These are phyloP conservation scores for Macheiramphus alcinus DNA, from an alignment of 2,113 vertebrate species.

Conservation along the genomic window DNA sequence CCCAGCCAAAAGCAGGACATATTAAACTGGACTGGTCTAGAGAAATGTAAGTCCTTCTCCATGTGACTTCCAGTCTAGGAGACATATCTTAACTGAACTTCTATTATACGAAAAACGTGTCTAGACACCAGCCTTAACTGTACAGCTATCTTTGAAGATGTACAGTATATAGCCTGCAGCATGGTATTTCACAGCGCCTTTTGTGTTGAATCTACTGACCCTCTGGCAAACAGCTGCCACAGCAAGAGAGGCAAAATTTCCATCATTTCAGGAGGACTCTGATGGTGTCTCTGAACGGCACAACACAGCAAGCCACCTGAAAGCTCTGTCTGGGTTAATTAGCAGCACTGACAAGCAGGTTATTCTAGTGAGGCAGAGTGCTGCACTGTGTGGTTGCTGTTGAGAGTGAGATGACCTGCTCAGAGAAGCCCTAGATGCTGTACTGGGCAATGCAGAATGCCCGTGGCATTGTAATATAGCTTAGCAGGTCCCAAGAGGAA, in stretches of 20 bases:
- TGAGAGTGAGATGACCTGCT: background rate
- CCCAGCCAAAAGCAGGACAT: too few relatives aligned
- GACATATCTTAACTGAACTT: background rate
- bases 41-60: background rate
- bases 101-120: constrained; percentile 1
- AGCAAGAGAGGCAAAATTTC: background rate
- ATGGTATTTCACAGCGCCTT: background rate
- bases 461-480: background rate
- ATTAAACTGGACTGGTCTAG: background rate
- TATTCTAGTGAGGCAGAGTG: background rate
- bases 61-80: background rate
- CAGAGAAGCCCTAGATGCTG: background rate
- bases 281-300: background rate
- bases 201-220: background rate
- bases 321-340: constrained; percentile 1
- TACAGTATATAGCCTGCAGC: constrained; percentile 7
- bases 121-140: background rate
- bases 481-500: background rate
- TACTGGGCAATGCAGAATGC: background rate
- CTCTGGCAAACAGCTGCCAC: constrained; percentile 30
- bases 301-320: background rate
- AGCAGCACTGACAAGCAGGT: background rate
- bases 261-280: background rate
- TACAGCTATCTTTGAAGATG: background rate
- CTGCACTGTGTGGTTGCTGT: background rate